phyloP scores from a whole-genome alignment of 2,797 vertebrate species.

The Myoxocephalus aenaeus region DNA sequence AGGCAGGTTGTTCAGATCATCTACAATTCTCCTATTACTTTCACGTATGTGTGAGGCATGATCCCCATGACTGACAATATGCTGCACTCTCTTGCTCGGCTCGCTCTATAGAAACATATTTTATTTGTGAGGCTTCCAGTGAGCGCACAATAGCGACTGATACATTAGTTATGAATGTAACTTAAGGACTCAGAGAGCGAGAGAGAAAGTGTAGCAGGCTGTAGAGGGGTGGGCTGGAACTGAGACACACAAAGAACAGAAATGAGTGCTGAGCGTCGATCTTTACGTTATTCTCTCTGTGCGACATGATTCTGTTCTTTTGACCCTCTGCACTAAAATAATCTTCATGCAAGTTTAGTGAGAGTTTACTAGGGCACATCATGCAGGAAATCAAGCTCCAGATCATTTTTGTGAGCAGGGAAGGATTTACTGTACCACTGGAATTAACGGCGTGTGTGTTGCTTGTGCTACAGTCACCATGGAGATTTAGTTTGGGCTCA shows the following conservation, averaged over 20 bases:
- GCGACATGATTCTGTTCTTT: slow-evolving; percentile 2
- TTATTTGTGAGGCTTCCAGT: slow-evolving; percentile 48
- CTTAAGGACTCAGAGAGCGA: slow-evolving; percentile 2
- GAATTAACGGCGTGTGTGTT: slow-evolving; percentile 38
- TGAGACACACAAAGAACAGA: slow-evolving; percentile 9
- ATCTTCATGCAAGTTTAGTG: slow-evolving; percentile 17
- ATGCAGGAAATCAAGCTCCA: slow-evolving; percentile 15
- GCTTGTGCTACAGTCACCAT: slow-evolving; percentile 63
- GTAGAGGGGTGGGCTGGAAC: background rate
- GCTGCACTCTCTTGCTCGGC: background rate
- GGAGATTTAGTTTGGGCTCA: slow-evolving; percentile 73
- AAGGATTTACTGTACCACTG: slow-evolving; percentile 15
- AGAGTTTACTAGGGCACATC: slow-evolving; percentile 21
- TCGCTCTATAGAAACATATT: slow-evolving; percentile 48
- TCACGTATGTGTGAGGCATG: background rate
- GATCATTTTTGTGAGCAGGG: slow-evolving; percentile 17
- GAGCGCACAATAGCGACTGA: slow-evolving; percentile 46
- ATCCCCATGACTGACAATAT: background rate
- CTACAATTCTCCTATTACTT: slow-evolving; percentile 21
- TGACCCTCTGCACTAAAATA: slow-evolving; percentile 9
- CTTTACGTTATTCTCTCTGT: background rate
- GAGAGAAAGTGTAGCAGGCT: background rate
- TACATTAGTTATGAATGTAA: slow-evolving; percentile 58
- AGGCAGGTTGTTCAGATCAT: slow-evolving; percentile 1
- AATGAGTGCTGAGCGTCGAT: background rate